Percentiles rank a stretch among this genome's conserved stretches.
Conservation (phyloP, 53 echinoderm and acorn worm species). For the Hippasteria phrygiana region DNA sequence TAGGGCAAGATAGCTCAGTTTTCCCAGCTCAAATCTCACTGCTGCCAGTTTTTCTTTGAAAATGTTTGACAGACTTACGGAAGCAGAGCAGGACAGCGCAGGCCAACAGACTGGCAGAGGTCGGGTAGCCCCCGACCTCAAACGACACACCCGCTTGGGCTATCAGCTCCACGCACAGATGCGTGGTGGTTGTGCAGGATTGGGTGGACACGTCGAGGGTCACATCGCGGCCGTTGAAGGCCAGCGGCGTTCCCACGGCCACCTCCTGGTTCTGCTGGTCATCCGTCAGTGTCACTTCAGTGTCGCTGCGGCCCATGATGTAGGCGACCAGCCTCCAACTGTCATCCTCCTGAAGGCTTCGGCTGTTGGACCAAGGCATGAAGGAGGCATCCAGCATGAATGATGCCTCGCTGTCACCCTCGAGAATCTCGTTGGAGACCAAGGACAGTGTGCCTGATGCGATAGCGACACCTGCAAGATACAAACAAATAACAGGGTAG, state of each 20-base stretch:
- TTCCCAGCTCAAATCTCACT: no score
- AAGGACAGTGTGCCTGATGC: constrained; percentile 28
- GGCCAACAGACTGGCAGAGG: background rate
- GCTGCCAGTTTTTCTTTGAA: background rate
- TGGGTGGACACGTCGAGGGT: constrained; percentile 41
- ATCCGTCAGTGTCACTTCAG: constrained; percentile 25
- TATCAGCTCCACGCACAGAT: constrained; percentile 47
- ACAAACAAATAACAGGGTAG: background rate
- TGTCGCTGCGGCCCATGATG: constrained; percentile 19
- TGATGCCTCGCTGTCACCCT: constrained; percentile 40
- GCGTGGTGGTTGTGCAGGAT: constrained; percentile 42
- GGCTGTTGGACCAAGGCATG: constrained; percentile 61
- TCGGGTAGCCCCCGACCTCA: constrained; percentile 53
- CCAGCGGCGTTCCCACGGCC: constrained; percentile 35
- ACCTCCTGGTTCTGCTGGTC: constrained; percentile 52
- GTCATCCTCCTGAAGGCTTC: constrained; percentile 48
- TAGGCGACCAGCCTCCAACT: constrained; percentile 60
- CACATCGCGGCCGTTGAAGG: constrained; percentile 38
- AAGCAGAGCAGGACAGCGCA: constrained; percentile 37
- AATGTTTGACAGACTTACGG: constrained; percentile 17
- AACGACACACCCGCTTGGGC: constrained; percentile 36
- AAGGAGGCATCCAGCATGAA: constrained; percentile 38
- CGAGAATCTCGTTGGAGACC: constrained; percentile 26
- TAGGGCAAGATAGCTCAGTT: no score
- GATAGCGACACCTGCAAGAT: constrained; percentile 59